Percentiles rank a stretch among this genome's conserved stretches.
Conservation (phyloP, 2,888 invertebrate species). For the Eristalis pertinax region DNA sequence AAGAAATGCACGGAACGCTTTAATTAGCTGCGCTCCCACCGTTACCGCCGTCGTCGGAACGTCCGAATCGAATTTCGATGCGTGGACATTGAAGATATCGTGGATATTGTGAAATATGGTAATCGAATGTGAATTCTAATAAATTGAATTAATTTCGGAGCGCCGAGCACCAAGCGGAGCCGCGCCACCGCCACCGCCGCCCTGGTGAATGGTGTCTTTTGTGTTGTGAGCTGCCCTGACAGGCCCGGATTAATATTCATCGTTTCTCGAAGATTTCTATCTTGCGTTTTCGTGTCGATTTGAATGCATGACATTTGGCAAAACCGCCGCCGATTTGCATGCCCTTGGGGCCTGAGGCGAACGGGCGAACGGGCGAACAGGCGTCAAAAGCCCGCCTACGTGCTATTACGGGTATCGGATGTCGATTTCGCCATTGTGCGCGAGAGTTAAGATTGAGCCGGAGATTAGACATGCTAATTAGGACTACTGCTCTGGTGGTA, state of each 20-base stretch:
- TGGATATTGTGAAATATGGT: background rate
- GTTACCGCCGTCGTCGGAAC: background rate
- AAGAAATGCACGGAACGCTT: background rate
- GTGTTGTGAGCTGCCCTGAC: background rate
- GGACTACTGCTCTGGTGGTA: constrained; percentile 21
- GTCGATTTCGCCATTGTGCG: constrained; percentile 1
- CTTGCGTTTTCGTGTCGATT: constrained; percentile 6
- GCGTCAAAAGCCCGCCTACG: constrained; percentile 6
- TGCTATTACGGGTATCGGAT: constrained; percentile 1
- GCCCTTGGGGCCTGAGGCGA: constrained; percentile 17
- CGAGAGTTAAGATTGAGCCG: constrained; percentile 5
- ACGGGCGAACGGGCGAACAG: background rate
- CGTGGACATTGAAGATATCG: background rate
- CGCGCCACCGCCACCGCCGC: background rate
- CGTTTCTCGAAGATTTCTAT: constrained; percentile 17
- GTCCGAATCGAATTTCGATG: background rate
- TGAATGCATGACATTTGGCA: constrained; percentile 48
- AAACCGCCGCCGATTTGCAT: constrained; percentile 23
- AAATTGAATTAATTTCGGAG: background rate
- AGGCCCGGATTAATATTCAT: constrained; percentile 42
- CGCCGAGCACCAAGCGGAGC: background rate
- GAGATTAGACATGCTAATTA: constrained; percentile 20
- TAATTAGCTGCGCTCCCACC: background rate
- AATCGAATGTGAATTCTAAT: background rate
- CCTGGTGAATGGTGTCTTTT: background rate